Percentiles rank a stretch among this genome's conserved stretches.
Conservation (phyloP, 2,113 vertebrate genomes). For the Eonycteris spelaea region DNA sequence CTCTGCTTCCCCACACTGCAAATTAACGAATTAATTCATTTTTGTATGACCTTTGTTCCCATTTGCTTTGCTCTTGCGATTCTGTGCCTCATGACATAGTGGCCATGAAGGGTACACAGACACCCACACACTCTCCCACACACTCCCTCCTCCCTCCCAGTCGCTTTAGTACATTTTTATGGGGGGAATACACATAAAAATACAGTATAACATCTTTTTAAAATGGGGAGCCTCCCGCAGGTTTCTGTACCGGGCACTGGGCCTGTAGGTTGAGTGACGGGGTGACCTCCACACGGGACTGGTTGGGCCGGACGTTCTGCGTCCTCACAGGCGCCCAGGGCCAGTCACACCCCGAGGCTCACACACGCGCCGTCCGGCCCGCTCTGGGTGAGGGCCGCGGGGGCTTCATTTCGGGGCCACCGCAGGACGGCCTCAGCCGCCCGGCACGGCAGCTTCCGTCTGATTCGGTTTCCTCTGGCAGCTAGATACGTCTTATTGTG, state of each 20-base stretch:
- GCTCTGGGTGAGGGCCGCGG: neutral
- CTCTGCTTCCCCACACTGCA: neutral
- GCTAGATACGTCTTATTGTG: neutral
- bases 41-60: neutral
- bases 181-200: neutral
- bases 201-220: neutral
- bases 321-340: neutral
- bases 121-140: no score
- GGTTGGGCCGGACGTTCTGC: accelerated
- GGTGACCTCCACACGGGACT: neutral
- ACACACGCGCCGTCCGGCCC: neutral
- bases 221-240: neutral
- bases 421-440: neutral
- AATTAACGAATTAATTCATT: neutral
- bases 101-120: neutral
- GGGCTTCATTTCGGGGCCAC: neutral
- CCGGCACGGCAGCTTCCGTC: neutral
- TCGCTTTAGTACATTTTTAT: neutral
- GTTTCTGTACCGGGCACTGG: neutral
- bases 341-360: neutral
- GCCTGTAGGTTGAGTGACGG: neutral
- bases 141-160: no score
- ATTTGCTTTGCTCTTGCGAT: neutral
- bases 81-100: neutral
- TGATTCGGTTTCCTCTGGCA: neutral